phyloP scores from a whole-genome alignment of 1,140 invertebrate species.

The Meloidogyne exigua region DNA sequence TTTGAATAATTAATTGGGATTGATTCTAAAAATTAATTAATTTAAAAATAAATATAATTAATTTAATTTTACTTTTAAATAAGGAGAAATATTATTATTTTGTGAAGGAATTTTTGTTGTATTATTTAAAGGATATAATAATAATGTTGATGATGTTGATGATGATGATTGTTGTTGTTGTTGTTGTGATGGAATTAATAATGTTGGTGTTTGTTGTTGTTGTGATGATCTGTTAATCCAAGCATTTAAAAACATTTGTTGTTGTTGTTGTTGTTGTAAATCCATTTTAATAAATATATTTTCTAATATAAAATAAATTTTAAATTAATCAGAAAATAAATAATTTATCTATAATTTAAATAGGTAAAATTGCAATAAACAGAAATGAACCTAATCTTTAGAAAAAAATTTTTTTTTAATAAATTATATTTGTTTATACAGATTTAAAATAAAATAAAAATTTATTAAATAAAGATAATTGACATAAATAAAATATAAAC shows the following conservation, averaged over 20 bases:
- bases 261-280: conserved; percentile 24
- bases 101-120: not conserved
- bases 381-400: no score
- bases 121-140: no score
- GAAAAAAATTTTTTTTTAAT: no score
- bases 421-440: no score
- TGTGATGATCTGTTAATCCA: not conserved
- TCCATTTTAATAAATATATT: not conserved
- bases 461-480: no score
- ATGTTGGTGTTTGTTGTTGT: not conserved
- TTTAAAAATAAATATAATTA: no score
- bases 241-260: conserved; percentile 8
- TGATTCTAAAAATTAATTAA: not conserved
- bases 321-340: not conserved
- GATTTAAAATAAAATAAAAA: no score
- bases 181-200: not conserved
- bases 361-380: no score
- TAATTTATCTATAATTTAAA: no score
- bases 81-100: not conserved
- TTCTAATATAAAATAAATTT: not conserved
- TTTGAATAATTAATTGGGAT: not conserved
- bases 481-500: no score
- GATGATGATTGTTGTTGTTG: not conserved
- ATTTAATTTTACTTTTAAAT: not conserved
- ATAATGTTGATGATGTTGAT: not conserved